Evolutionary conservation across 2,113 vertebrate species (phyloP), one percentile per base, ranked within the genome.

Genomic region (Gymnorhina tibicen): DNA sequence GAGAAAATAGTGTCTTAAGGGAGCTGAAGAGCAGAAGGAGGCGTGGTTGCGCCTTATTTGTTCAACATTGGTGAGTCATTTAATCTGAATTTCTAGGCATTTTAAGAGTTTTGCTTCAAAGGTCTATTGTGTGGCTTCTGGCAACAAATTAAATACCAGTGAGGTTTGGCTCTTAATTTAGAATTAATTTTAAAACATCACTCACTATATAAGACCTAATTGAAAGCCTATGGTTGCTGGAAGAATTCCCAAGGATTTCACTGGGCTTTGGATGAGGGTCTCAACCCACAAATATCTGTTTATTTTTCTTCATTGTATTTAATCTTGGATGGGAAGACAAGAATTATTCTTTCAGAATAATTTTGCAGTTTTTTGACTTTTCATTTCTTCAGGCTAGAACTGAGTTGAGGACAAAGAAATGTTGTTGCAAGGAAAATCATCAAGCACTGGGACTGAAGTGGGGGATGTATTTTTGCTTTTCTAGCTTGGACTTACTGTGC

Each of bases 111-210:
- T 96, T 97, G 89, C 96, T 96, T 84, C 88, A 97, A 92, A 94
- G 96, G 69, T 89, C 98, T 94, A 97, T 98, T 98, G 97, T 98
- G 91, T 94, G 92, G 88, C 90, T 97, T 79, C 96, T 97, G 97
- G 97, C 96, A 96, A 76, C 49, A 90, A 95, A 85, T 92, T 96
- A 97, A 97, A 96, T 93, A 94, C 94, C 96, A 95, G 86, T 93
- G 75, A 96, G 94, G 85, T 97, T 96, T 96, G 96, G 82, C 90
- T 97, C 83, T 88, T 91, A 89, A 93, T 96, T 97, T 97, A 95
- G 92, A 95, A 96, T 94, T 95, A 93, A 96, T 96, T 97, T 97
- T 91, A 86, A 95, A 97, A 97, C 92, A 96, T 97, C 95, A 95
- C 92, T 97, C 72, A 85, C 84, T 85, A 81, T 52, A 16, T 66